Percentiles rank a stretch among this genome's conserved stretches.
Conservation (phyloP, 2,113 vertebrate genomes). For the Lepisosteus oculatus region DNA sequence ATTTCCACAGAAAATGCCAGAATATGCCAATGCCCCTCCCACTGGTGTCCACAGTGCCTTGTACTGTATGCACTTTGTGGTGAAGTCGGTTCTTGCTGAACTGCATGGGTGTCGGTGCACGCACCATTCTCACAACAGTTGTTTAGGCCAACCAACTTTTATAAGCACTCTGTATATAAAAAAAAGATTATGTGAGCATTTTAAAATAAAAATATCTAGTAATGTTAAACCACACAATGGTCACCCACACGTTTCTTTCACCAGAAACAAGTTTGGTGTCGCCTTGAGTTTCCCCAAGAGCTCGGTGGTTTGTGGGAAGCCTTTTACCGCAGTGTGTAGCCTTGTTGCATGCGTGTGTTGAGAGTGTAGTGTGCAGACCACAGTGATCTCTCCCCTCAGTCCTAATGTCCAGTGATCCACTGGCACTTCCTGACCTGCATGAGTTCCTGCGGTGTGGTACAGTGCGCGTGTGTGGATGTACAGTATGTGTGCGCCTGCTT, state of each 20-base stretch:
- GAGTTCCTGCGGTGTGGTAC: conserved; percentile 20
- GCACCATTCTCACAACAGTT: no score
- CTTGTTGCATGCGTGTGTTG: conserved; percentile 26
- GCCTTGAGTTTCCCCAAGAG: conserved; percentile 12
- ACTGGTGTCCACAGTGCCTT: no score
- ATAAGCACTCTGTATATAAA: neutral
- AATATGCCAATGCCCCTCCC: no score
- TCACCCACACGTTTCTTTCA: conserved; percentile 6
- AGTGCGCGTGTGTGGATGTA: conserved; percentile 18
- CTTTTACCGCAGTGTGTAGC: conserved; percentile 1
- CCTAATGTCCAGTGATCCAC: conserved; percentile 25
- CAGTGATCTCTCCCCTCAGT: conserved; percentile 18
- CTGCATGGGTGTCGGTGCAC: no score
- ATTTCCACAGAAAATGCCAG: no score
- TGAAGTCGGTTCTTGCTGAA: no score
- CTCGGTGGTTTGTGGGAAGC: neutral
- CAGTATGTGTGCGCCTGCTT: conserved; percentile 27
- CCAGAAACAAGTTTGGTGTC: conserved; percentile 23
- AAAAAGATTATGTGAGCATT: conserved; percentile 3
- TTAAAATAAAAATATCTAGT: neutral
- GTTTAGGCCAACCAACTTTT: neutral
- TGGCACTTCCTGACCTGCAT: conserved; percentile 29
- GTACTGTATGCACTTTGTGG: no score
- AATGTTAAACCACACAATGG: neutral
- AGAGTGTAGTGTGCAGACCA: conserved; percentile 1